These are phyloP conservation scores for Lucilia cuprina DNA, from an alignment of 1,140 invertebrate genomes.

Conservation along the genomic window DNA sequence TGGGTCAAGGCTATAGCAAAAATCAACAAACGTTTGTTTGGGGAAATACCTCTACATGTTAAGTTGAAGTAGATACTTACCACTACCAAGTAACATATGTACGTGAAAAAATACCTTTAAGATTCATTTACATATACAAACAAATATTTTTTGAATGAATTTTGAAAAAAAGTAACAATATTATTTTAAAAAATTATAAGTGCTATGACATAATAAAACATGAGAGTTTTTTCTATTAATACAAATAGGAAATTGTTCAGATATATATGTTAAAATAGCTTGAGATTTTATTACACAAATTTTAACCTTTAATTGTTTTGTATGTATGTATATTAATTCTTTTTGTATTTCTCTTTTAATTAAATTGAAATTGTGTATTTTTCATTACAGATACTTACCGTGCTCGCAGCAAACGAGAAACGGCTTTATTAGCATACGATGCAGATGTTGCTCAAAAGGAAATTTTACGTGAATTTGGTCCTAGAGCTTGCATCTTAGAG, in stretches of 20 bases:
- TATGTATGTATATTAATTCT: too few species aligned
- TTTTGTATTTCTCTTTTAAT: not conserved
- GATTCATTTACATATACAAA: not conserved
- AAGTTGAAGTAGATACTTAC: too few species aligned
- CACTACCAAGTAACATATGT: too few species aligned
- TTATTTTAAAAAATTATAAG: too few species aligned
- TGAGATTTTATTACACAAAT: not conserved
- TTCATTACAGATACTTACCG: slow-evolving; percentile 69
- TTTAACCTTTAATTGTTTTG: slow-evolving; percentile 17
- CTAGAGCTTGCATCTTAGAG: slow-evolving; percentile 72
- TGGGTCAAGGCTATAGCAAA: slow-evolving; percentile 16
- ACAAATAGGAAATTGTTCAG: not conserved
- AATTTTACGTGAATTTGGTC: slow-evolving; percentile 70
- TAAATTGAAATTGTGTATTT: not conserved
- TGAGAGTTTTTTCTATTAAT: too few species aligned
- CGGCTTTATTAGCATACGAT: slow-evolving; percentile 63
- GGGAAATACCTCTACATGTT: slow-evolving; percentile 10
- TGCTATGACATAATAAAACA: not conserved
- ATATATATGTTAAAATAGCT: not conserved
- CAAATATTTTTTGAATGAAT: not conserved
- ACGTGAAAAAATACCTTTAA: not conserved
- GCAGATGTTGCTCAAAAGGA: slow-evolving; percentile 70
- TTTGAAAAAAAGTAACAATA: too few species aligned
- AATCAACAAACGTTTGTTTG: not conserved
- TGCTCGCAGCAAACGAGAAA: slow-evolving; percentile 64